Evolutionary conservation across 2,797 vertebrate genomes (phyloP).

Genomic region (Manis javanica): DNA sequence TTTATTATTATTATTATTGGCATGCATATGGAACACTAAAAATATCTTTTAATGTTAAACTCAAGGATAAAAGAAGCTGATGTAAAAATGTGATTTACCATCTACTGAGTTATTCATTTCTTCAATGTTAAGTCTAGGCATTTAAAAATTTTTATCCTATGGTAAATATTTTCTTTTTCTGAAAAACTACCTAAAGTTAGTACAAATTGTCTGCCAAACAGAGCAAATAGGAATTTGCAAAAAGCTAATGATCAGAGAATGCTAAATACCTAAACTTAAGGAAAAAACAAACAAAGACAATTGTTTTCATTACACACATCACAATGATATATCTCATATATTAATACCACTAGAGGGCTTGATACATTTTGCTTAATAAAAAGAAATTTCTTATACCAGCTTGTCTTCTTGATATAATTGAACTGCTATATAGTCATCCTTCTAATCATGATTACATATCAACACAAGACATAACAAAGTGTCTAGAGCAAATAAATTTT

Average conservation of each 20-base stretch:
- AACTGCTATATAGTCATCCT: neutral
- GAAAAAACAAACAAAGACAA: neutral
- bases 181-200: neutral
- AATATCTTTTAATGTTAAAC: neutral
- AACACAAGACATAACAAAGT: neutral
- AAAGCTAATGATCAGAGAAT: slow-evolving; percentile 21
- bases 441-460: neutral
- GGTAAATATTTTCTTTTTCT: neutral
- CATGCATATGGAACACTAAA: neutral
- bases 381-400: neutral
- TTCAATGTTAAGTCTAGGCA: neutral
- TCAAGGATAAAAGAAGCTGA: neutral
- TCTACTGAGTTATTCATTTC: neutral
- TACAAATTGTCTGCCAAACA: neutral
- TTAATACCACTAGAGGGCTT: slow-evolving; percentile 66
- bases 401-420: neutral
- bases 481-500: neutral
- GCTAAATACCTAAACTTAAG: slow-evolving; percentile 29
- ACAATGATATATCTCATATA: neutral
- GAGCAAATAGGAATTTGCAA: neutral
- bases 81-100: neutral
- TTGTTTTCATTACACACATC: neutral
- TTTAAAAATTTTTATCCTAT: slow-evolving; percentile 18
- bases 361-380: neutral
- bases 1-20: neutral